phyloP scores from a whole-genome alignment of 2,797 vertebrate species.

The Semaprochilodus insignis region DNA sequence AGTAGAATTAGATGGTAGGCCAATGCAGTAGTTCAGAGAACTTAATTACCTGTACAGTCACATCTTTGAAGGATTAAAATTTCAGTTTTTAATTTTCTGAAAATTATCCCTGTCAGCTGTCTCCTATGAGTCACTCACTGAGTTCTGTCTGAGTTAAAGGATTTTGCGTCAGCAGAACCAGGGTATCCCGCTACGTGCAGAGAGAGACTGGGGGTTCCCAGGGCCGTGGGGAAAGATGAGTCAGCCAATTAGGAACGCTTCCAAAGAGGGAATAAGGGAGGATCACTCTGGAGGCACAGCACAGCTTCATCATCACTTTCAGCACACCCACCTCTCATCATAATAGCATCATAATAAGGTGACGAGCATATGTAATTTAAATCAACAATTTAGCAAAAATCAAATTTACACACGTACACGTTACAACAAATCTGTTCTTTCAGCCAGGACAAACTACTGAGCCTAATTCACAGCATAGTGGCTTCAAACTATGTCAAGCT shows the following conservation, averaged over 20 bases:
- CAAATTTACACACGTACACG: not conserved
- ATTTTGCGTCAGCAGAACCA: not conserved
- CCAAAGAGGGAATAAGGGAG: not conserved
- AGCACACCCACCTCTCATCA: too few species aligned
- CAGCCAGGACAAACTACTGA: too few species aligned
- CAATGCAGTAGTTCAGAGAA: too few species aligned
- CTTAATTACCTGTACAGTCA: not conserved
- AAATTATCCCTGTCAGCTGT: not conserved
- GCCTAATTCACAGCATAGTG: too few species aligned
- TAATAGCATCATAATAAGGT: not conserved
- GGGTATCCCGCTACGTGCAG: not conserved
- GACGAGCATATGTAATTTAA: not conserved
- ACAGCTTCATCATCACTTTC: not conserved
- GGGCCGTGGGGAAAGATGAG: not conserved
- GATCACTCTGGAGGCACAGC: not conserved
- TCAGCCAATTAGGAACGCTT: not conserved
- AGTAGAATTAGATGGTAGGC: not conserved
- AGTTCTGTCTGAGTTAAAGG: not conserved
- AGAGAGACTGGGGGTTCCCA: not conserved
- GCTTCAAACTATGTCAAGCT: too few species aligned
- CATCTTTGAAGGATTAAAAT: not conserved
- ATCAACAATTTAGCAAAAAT: not conserved
- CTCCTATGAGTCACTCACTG: not conserved
- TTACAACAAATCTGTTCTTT: too few species aligned
- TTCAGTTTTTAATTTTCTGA: not conserved